Conservation (phyloP, 2,888 invertebrate species). For the Pollenia labialis region DNA sequence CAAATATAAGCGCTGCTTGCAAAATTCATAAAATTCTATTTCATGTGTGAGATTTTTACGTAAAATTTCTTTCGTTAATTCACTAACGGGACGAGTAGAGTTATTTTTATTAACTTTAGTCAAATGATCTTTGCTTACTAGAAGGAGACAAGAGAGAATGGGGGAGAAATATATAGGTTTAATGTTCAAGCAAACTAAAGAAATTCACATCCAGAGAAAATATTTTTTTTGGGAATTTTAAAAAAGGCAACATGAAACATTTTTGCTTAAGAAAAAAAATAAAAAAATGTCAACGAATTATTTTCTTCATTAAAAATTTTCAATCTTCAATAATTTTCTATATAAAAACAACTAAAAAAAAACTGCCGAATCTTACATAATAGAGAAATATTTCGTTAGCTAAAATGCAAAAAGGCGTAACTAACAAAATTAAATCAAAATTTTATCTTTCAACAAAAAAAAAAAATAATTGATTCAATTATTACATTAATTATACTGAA, state of each 20-base stretch:
- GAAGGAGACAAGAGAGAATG: constrained; percentile 64
- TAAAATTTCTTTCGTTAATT: constrained; percentile 92
- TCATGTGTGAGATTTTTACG: constrained; percentile 93
- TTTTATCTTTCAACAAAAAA: too few species aligned
- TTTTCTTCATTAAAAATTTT: too few species aligned
- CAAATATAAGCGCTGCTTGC: constrained; percentile 91
- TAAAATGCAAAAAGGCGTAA: too few species aligned
- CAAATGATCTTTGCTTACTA: constrained; percentile 82
- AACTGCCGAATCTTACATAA: too few species aligned
- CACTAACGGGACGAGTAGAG: constrained; percentile 85
- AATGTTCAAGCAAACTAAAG: not conserved
- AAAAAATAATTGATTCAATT: too few species aligned
- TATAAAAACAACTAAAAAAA: too few species aligned
- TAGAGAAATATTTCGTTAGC: too few species aligned
- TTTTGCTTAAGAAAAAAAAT: too few species aligned
- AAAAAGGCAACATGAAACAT: not conserved
- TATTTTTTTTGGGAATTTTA: not conserved
- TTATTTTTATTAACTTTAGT: constrained; percentile 89
- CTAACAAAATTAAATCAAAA: too few species aligned
- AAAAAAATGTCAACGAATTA: too few species aligned
- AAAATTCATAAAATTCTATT: constrained; percentile 96
- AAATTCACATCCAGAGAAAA: not conserved
- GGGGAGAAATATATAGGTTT: not conserved
- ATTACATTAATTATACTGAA: too few species aligned
- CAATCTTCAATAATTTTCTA: too few species aligned